Conservation (phyloP, 2,797 vertebrate genomes). For the Leuciscus waleckii region DNA sequence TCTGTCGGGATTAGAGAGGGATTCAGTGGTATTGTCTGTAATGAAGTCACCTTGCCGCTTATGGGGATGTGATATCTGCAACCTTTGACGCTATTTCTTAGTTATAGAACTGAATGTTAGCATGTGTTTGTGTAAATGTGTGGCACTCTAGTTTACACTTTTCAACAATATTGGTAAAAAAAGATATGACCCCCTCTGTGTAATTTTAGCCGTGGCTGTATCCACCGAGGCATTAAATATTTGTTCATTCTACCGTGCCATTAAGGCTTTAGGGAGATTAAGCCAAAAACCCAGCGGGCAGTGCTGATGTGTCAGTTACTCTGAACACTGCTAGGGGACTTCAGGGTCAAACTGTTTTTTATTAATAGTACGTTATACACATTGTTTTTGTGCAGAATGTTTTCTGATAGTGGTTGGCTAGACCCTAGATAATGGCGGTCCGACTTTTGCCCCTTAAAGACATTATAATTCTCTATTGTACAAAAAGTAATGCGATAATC, state of each 20-base stretch:
- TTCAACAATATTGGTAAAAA: constrained; percentile 33
- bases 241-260: constrained; percentile 44
- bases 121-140: background rate
- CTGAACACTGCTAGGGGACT: constrained; percentile 36
- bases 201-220: constrained; percentile 52
- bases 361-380: constrained; percentile 60
- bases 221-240: constrained; percentile 50
- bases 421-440: background rate
- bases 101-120: background rate
- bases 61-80: constrained; percentile 13
- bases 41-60: constrained; percentile 55
- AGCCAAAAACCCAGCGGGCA: constrained; percentile 47
- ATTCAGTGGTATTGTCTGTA: constrained; percentile 41
- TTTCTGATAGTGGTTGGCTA: constrained; percentile 27
- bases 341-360: constrained; percentile 57
- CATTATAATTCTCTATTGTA: background rate
- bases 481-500: constrained; percentile 11
- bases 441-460: background rate
- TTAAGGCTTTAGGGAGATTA: constrained; percentile 60
- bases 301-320: constrained; percentile 38
- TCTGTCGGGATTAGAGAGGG: constrained; percentile 50
- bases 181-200: background rate
- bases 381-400: constrained; percentile 21
- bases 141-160: background rate
- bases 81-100: background rate